A percentile compares a stretch with the other conserved stretches of the same genome.
These are phyloP conservation scores for Phallusia fumigata DNA, from an alignment of 23 tunicate genomes.

Conservation along the genomic window DNA sequence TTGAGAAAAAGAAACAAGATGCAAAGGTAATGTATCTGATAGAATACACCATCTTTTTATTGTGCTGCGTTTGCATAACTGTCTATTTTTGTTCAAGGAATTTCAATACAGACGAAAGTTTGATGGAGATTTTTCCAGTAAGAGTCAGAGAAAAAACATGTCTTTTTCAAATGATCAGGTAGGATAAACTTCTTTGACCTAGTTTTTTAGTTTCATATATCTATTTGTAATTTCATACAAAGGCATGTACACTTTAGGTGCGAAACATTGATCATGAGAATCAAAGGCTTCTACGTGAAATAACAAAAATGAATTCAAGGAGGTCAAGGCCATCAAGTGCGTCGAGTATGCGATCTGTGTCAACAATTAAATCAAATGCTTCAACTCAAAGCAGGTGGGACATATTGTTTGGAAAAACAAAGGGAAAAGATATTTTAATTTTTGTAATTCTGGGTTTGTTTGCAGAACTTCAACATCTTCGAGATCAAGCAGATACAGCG, in stretches of 20 bases:
- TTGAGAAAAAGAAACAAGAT: constrained; percentile 48
- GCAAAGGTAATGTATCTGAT: neutral
- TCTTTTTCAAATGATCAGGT: constrained; percentile 69
- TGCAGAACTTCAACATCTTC: constrained; percentile 16
- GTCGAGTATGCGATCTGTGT: constrained; percentile 63
- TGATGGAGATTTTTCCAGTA: neutral
- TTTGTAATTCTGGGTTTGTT: neutral
- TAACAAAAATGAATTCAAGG: constrained; percentile 24
- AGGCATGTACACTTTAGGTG: constrained; percentile 17
- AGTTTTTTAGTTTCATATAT: neutral
- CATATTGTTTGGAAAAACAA: neutral
- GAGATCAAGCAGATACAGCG: constrained; percentile 11
- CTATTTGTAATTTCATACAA: neutral
- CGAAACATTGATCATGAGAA: constrained; percentile 87
- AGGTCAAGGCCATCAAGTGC: constrained; percentile 86
- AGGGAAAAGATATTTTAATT: neutral
- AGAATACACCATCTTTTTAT: neutral
- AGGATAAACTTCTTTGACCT: neutral
- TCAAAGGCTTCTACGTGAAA: constrained; percentile 50
- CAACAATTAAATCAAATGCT: constrained; percentile 14
- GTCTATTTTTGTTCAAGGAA: neutral
- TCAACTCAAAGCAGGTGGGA: constrained; percentile 26
- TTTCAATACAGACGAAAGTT: neutral
- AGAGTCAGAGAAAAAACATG: constrained; percentile 50
- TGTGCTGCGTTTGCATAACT: neutral